Conservation (phyloP, 1,140 invertebrate genomes). For the Oppia nitens region DNA sequence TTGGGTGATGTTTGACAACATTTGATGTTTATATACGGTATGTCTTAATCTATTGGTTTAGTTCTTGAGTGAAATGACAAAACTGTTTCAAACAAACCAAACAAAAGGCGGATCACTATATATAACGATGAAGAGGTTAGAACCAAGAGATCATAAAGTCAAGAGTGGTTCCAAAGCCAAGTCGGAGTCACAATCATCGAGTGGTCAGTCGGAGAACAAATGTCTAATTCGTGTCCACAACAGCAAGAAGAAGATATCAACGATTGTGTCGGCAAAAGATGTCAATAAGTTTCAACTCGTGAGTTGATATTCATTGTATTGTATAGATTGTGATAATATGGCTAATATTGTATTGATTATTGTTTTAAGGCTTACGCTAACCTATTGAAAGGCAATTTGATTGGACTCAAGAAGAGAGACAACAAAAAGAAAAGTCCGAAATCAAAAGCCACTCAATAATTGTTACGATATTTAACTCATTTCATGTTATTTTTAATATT, state of each 20-base stretch:
- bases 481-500: too few relatives aligned
- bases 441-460: slow-evolving; percentile 10
- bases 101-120: slow-evolving; percentile 12
- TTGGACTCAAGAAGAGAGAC: slow-evolving; percentile 16
- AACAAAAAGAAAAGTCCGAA: slow-evolving; percentile 9
- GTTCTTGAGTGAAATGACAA: slow-evolving; percentile 17
- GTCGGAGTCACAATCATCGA: not conserved
- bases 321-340: not conserved
- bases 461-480: too few relatives aligned
- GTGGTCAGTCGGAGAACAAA: slow-evolving; percentile 1
- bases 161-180: not conserved
- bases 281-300: slow-evolving; percentile 19
- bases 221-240: slow-evolving; percentile 15
- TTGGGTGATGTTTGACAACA: too few relatives aligned
- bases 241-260: slow-evolving; percentile 14
- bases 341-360: slow-evolving; percentile 4
- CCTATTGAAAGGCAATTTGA: slow-evolving; percentile 16
- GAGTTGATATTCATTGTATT: slow-evolving; percentile 7
- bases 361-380: slow-evolving; percentile 15
- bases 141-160: not conserved
- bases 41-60: slow-evolving; percentile 11
- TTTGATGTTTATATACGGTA: not conserved
- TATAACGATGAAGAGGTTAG: slow-evolving; percentile 17
- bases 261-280: slow-evolving; percentile 13
- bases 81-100: slow-evolving; percentile 8